These are phyloP conservation scores for Archivesica marissinica DNA, from an alignment of 1,140 invertebrate species.

Conservation along the genomic window DNA sequence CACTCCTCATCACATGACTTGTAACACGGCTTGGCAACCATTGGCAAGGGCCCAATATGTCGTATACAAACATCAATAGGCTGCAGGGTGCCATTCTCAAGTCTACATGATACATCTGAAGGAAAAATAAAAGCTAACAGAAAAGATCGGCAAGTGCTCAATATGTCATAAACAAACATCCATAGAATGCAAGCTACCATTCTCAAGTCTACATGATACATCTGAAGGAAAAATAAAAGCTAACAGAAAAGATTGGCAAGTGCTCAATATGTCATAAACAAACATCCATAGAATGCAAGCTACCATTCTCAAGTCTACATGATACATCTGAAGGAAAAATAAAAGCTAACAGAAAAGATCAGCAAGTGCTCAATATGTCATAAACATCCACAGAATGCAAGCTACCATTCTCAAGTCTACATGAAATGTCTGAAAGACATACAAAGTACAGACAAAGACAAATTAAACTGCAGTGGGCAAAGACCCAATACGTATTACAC, in stretches of 20 bases:
- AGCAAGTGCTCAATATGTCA: slow-evolving; percentile 69
- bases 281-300: too few relatives aligned
- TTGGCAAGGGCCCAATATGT: slow-evolving; percentile 68
- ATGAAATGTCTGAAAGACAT: slow-evolving; percentile 68
- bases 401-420: slow-evolving; percentile 62
- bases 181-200: background rate
- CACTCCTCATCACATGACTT: slow-evolving; percentile 88
- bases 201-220: background rate
- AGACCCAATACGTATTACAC: slow-evolving; percentile 68
- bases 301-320: slow-evolving; percentile 64
- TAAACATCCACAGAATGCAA: too few relatives aligned
- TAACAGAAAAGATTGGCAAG: slow-evolving; percentile 62
- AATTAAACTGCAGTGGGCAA: slow-evolving; percentile 67
- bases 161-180: slow-evolving; percentile 68
- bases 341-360: slow-evolving; percentile 2
- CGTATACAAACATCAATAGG: slow-evolving; percentile 69
- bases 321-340: slow-evolving; percentile 66
- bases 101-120: slow-evolving; percentile 70
- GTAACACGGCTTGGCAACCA: slow-evolving; percentile 83
- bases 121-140: slow-evolving; percentile 1
- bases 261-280: slow-evolving; percentile 70
- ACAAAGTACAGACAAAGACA: background rate
- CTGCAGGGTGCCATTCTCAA: slow-evolving; percentile 61
- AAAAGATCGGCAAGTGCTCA: slow-evolving; percentile 65
- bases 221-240: background rate